Percentiles rank a stretch among this genome's conserved stretches.
Evolutionary conservation across 2,888 invertebrate genomes (phyloP).

Genomic region (Salpingus planirostris): DNA sequence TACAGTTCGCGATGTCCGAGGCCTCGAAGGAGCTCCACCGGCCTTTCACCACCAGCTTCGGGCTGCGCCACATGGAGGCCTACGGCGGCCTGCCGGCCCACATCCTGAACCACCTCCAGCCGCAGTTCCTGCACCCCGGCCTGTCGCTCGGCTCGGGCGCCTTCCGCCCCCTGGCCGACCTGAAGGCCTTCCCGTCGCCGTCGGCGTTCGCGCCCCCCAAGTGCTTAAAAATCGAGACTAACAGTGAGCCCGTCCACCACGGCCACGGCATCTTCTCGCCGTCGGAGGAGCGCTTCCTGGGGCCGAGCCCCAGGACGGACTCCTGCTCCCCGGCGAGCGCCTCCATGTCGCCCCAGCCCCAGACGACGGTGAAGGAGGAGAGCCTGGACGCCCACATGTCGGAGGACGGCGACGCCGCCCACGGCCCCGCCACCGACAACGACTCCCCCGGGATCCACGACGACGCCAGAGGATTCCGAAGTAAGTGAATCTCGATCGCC

Average conservation of each 20-base stretch:
- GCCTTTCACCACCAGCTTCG: constrained; percentile 52
- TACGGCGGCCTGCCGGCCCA: constrained; percentile 56
- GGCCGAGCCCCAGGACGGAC: constrained; percentile 47
- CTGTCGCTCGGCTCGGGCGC: constrained; percentile 53
- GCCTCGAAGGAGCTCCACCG: constrained; percentile 56
- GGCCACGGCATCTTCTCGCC: constrained; percentile 39
- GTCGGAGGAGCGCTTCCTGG: constrained; percentile 38
- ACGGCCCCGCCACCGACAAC: constrained; percentile 34
- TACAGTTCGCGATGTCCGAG: constrained; percentile 43
- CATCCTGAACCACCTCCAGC: constrained; percentile 62
- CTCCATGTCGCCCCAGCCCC: constrained; percentile 45
- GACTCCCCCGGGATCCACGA: constrained; percentile 39
- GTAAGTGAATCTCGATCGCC: constrained; percentile 46
- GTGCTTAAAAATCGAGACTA: constrained; percentile 48
- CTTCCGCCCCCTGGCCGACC: constrained; percentile 50
- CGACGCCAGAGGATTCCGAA: constrained; percentile 47
- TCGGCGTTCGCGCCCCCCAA: constrained; percentile 65
- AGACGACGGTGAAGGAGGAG: constrained; percentile 43
- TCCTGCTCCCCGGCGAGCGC: constrained; percentile 54
- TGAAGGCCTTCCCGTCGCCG: constrained; percentile 47
- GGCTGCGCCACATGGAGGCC: constrained; percentile 47
- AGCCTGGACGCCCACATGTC: constrained; percentile 50
- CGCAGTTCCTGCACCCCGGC: constrained; percentile 60
- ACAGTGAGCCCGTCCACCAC: constrained; percentile 33
- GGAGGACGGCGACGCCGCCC: constrained; percentile 48